Conservation (phyloP, 2,888 invertebrate genomes). For the Drosophila lutescens region DNA sequence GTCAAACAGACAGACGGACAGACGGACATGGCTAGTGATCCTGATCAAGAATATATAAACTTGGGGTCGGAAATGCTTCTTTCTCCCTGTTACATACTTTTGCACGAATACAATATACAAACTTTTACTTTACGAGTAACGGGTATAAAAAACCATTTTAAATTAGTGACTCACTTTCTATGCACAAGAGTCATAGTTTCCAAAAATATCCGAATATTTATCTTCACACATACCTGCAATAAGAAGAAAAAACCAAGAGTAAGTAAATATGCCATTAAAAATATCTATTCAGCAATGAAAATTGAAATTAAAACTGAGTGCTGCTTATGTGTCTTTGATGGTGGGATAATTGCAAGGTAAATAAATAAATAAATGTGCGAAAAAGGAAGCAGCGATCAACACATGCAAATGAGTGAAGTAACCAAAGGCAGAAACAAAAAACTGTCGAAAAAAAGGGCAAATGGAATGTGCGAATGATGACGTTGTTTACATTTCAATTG, state of each 20-base stretch:
- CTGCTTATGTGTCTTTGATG: slow-evolving; percentile 38
- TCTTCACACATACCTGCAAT: slow-evolving; percentile 40
- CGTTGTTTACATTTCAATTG: slow-evolving; percentile 78
- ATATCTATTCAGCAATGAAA: slow-evolving; percentile 10
- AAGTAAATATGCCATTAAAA: slow-evolving; percentile 59
- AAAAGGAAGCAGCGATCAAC: slow-evolving; percentile 50
- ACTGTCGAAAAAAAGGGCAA: background rate
- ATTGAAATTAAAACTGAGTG: slow-evolving; percentile 51
- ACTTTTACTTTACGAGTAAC: too few relatives aligned
- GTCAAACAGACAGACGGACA: too few relatives aligned
- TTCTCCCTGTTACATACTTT: too few relatives aligned
- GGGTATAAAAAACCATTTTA: too few relatives aligned
- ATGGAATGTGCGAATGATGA: slow-evolving; percentile 28
- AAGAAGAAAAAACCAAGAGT: slow-evolving; percentile 22
- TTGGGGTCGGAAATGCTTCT: too few relatives aligned
- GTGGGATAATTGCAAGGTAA: slow-evolving; percentile 60
- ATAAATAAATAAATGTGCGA: slow-evolving; percentile 52
- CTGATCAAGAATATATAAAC: too few relatives aligned
- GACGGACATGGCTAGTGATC: too few relatives aligned
- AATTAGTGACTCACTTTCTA: slow-evolving; percentile 13
- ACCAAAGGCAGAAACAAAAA: slow-evolving; percentile 19
- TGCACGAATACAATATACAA: too few relatives aligned
- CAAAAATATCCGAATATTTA: slow-evolving; percentile 3
- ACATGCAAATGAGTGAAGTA: slow-evolving; percentile 47
- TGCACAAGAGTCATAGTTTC: background rate